Conservation (phyloP, 2,888 invertebrate species). For the Macrosoma leucophasiata region DNA sequence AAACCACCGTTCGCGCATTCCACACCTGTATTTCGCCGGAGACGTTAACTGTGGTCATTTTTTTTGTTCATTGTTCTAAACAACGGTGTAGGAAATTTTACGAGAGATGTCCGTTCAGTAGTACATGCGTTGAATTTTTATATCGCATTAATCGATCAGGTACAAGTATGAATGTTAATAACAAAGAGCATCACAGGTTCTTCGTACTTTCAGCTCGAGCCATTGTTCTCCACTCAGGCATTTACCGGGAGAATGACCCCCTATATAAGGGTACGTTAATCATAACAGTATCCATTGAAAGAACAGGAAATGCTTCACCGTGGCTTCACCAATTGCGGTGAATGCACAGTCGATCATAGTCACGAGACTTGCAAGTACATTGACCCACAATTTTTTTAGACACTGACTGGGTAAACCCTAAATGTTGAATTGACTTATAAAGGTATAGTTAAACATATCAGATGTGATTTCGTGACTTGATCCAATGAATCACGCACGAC, state of each 20-base stretch:
- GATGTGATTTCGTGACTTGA: conserved; percentile 44
- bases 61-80: conserved; percentile 62
- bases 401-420: conserved; percentile 7
- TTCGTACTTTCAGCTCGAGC: conserved; percentile 52
- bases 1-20: conserved; percentile 16
- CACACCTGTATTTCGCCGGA: conserved; percentile 12
- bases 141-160: conserved; percentile 51
- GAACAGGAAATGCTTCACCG: conserved; percentile 51
- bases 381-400: conserved; percentile 32
- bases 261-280: conserved; percentile 50
- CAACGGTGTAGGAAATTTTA: conserved; percentile 54
- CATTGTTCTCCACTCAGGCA: conserved; percentile 53
- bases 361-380: conserved; percentile 37
- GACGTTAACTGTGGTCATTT: too few relatives aligned
- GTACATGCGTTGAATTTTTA: conserved; percentile 66
- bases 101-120: conserved; percentile 52
- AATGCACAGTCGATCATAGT: conserved; percentile 22
- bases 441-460: too few relatives aligned
- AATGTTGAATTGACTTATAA: neutral
- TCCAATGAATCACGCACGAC: conserved; percentile 38
- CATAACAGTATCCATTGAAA: conserved; percentile 52
- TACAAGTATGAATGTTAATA: conserved; percentile 39
- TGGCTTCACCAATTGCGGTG: conserved; percentile 22
- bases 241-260: conserved; percentile 62
- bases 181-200: conserved; percentile 57